Evolutionary conservation across 1,140 invertebrate genomes (phyloP).

Genomic region (Bombus superbus): DNA sequence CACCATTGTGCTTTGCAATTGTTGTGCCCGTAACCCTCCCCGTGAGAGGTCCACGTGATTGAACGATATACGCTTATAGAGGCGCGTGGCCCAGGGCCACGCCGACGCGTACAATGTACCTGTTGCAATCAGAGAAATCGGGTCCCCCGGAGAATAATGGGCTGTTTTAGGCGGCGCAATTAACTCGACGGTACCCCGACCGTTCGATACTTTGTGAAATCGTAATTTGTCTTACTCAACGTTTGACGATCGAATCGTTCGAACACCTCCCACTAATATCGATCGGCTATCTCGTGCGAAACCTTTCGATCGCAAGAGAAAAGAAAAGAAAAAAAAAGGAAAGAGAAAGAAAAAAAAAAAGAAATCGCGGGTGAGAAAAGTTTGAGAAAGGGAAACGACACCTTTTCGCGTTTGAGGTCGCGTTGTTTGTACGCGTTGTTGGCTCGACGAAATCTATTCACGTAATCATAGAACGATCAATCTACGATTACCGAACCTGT

Average conservation of each 20-base stretch:
- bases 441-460: neutral
- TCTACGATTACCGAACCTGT: slow-evolving; percentile 59
- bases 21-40: slow-evolving; percentile 35
- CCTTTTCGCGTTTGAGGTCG: neutral
- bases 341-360: neutral
- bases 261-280: neutral
- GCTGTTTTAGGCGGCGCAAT: slow-evolving; percentile 65
- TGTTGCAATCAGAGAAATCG: slow-evolving; percentile 61
- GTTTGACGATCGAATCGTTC: neutral
- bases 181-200: slow-evolving; percentile 38
- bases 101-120: slow-evolving; percentile 54
- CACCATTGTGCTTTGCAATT: slow-evolving; percentile 49
- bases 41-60: slow-evolving; percentile 56
- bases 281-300: neutral
- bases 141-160: slow-evolving; percentile 54
- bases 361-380: neutral
- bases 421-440: no score
- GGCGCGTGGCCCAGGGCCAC: slow-evolving; percentile 63
- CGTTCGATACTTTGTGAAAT: slow-evolving; percentile 28
- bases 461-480: slow-evolving; percentile 34
- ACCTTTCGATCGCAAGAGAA: no score
- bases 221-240: slow-evolving; percentile 31
- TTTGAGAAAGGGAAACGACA: neutral
- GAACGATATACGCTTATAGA: slow-evolving; percentile 58
- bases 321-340: no score